Percentiles rank a stretch among this genome's conserved stretches.
Evolutionary conservation across 2,888 invertebrate genomes (phyloP).

Genomic region (Andrena minutula): DNA sequence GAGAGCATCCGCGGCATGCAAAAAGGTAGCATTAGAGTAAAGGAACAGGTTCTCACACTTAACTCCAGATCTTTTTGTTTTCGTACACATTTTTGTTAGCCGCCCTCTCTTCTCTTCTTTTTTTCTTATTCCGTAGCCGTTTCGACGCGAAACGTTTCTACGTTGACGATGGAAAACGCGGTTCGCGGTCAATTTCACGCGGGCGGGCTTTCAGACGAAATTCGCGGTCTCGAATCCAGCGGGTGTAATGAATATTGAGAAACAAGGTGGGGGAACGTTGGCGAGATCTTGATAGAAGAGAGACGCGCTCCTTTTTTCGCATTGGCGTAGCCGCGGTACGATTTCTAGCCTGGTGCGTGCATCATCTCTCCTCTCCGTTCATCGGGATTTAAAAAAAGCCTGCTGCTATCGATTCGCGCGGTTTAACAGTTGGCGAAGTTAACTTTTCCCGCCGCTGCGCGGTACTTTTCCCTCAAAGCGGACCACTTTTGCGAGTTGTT

Average conservation of each 20-base stretch:
- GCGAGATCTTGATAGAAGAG: conserved; percentile 21
- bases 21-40: conserved; percentile 27
- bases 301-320: conserved; percentile 20
- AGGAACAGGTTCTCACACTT: conserved; percentile 40
- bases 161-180: conserved; percentile 12
- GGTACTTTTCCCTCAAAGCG: conserved; percentile 59
- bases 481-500: conserved; percentile 51
- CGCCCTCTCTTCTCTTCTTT: background rate
- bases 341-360: conserved; percentile 32
- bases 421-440: conserved; percentile 57
- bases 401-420: conserved; percentile 49
- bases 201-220: conserved; percentile 16
- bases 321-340: conserved; percentile 8
- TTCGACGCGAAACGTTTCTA: background rate
- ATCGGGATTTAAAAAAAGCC: conserved; percentile 58
- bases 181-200: conserved; percentile 20
- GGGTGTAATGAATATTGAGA: conserved; percentile 14
- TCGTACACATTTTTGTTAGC: background rate
- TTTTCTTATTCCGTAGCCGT: background rate
- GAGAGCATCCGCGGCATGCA: conserved; percentile 37
- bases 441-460: conserved; percentile 48
- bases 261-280: background rate
- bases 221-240: conserved; percentile 11
- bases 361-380: conserved; percentile 20
- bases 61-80: conserved; percentile 7